Conservation (phyloP, 1,140 invertebrate genomes). For the Oryzaephilus surinamensis region DNA sequence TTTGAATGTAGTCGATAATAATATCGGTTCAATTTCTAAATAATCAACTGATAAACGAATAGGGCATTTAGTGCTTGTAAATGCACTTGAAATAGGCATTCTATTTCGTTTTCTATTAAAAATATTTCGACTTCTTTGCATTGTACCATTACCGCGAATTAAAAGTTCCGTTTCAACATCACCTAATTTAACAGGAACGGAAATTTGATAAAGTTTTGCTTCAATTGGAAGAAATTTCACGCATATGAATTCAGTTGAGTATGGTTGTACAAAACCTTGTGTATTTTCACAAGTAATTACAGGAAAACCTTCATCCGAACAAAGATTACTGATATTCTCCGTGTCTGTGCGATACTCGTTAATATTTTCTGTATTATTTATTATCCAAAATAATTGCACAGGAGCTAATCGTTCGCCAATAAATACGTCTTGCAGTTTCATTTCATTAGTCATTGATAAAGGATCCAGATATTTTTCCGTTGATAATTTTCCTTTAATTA, state of each 20-base stretch:
- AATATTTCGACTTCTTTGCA: conserved; percentile 2
- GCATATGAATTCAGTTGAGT: conserved; percentile 9
- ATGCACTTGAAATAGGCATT: background rate
- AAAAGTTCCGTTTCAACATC: background rate
- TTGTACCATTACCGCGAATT: conserved; percentile 2
- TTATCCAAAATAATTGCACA: conserved; percentile 20
- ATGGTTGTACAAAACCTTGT: conserved; percentile 9
- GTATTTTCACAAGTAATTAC: conserved; percentile 23
- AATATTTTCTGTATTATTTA: conserved; percentile 24
- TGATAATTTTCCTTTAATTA: conserved; percentile 10
- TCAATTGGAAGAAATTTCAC: conserved; percentile 24
- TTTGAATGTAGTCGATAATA: conserved; percentile 14
- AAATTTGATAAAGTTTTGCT: conserved; percentile 10
- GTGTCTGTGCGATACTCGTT: conserved; percentile 12
- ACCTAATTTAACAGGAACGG: conserved; percentile 5
- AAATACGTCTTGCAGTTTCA: conserved; percentile 9
- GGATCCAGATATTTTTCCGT: conserved; percentile 4
- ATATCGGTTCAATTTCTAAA: conserved; percentile 13
- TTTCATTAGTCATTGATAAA: conserved; percentile 2
- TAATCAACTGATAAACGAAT: conserved; percentile 14
- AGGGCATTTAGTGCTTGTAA: conserved; percentile 1
- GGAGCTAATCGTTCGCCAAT: conserved; percentile 12
- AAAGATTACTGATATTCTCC: conserved; percentile 10
- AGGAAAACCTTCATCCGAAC: conserved; percentile 10
- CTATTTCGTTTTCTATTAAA: conserved; percentile 2